Evolutionary conservation across 2,888 invertebrate species (phyloP), one percentile per base, ranked within the genome.

Genomic region (Pristionchus exspectatus): DNA sequence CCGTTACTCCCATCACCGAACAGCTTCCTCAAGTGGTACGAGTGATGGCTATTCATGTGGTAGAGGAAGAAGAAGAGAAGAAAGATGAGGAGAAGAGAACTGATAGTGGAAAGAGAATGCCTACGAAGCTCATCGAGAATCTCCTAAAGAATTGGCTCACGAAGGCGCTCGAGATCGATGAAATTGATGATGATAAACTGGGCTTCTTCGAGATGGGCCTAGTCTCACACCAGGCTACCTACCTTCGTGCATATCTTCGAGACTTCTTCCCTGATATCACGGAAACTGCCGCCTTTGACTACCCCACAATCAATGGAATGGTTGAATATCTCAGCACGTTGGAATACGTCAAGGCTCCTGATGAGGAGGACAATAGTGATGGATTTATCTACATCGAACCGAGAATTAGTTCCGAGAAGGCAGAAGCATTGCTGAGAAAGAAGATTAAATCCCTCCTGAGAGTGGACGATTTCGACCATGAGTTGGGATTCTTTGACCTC

Each of bases 201-300:
- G 92, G 92, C 12, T 92, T 93, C 89, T 91, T 92, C 44, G 93
- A 93, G 87, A 88, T 93, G 21, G 93, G 93, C 7, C 77, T 93
- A 33, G 90, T 91, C 27, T 93, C 93, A 0, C 91, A 91, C 59
- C 92, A 92, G 81, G 91, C 91, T 9, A 90, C 91, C 9, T 90
- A 91, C 72, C 90, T 92, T 18, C 87, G 92, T 72, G 92, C 91
- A 54, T 83, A 81, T 14, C 91, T 93, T 59, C 90, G 91, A 50
- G 86, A 91, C 24, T 89, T 90, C 77, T 92, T 91, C 77, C 91
- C 91, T 4, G 89, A 90, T 63, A 91, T 91, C 24, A 91, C 91
- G 5, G 89, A 91, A 1, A 92, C 92, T 0, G 90, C 90, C 59
- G 91, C 91, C 9, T 92, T 92, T 83, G 92, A 92, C 69, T 91